Evolutionary conservation across 2,888 invertebrate genomes (phyloP).

Genomic region (Notodonta ziczac): DNA sequence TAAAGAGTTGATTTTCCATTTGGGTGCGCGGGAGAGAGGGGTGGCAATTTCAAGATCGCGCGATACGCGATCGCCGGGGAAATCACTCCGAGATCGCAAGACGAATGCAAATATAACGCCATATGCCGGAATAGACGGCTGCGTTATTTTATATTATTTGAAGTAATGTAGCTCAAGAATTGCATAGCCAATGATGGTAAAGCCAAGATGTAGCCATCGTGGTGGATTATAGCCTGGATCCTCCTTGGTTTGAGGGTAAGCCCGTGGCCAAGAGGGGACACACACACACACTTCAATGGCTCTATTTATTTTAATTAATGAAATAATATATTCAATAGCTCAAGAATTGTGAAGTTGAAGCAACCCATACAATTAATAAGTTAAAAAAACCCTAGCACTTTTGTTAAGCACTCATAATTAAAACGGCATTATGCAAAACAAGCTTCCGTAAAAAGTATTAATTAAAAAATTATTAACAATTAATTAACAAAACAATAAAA

Average conservation of each 20-base stretch:
- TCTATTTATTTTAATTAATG: too few relatives aligned
- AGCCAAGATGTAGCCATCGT: too few relatives aligned
- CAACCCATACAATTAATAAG: too few relatives aligned
- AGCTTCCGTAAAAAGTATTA: constrained; percentile 20
- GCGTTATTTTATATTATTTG: constrained; percentile 15
- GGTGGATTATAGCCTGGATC: too few relatives aligned
- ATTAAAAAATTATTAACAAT: constrained; percentile 33
- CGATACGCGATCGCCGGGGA: constrained; percentile 66
- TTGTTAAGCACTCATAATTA: constrained; percentile 33
- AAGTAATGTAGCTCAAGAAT: constrained; percentile 4
- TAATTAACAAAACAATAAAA: constrained; percentile 44
- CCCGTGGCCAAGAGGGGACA: too few relatives aligned
- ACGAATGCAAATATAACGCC: constrained; percentile 71
- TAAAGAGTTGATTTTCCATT: constrained; percentile 80
- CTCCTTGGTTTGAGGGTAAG: too few relatives aligned
- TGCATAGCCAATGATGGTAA: too few relatives aligned
- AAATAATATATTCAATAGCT: too few relatives aligned
- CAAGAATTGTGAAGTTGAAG: too few relatives aligned
- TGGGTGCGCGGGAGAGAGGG: constrained; percentile 60
- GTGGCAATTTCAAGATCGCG: constrained; percentile 65
- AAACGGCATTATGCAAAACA: constrained; percentile 32
- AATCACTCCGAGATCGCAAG: constrained; percentile 52
- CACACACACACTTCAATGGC: too few relatives aligned
- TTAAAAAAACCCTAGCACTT: constrained; percentile 7
- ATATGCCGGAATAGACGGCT: constrained; percentile 10